Percentiles rank a stretch among this genome's conserved stretches.
Conservation (phyloP, 1,140 invertebrate genomes). For the Diachasma alloeum region DNA sequence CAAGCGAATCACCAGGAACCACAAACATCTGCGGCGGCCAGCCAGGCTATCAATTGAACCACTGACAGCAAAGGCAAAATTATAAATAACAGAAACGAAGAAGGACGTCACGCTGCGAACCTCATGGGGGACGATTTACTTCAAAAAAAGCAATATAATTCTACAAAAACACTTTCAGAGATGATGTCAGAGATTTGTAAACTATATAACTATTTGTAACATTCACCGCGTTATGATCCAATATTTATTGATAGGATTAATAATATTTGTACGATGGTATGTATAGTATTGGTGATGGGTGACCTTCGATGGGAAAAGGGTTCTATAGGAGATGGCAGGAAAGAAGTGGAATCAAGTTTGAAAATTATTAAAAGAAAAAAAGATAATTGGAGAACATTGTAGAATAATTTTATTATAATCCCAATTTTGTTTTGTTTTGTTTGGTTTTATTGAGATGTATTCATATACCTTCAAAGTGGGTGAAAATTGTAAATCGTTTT, state of each 20-base stretch:
- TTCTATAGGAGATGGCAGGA: not conserved
- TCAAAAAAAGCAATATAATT: not conserved
- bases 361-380: slow-evolving; percentile 3
- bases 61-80: not conserved
- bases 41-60: slow-evolving; percentile 37
- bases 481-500: slow-evolving; percentile 10
- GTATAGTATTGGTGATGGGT: slow-evolving; percentile 31
- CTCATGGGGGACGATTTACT: not conserved
- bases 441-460: slow-evolving; percentile 25
- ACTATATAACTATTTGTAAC: slow-evolving; percentile 27
- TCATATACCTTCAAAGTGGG: not conserved
- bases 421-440: not conserved
- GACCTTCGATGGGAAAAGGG: no score
- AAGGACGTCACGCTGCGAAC: not conserved
- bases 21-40: slow-evolving; percentile 44
- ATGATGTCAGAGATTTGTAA: slow-evolving; percentile 45
- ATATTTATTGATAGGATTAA: slow-evolving; percentile 59
- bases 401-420: not conserved
- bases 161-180: not conserved
- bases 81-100: not conserved
- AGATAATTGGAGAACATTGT: not conserved
- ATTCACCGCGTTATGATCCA: slow-evolving; percentile 37
- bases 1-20: slow-evolving; percentile 43
- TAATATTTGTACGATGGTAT: slow-evolving; percentile 52
- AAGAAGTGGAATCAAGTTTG: not conserved